Evolutionary conservation across 2,797 vertebrate genomes (phyloP), one percentile per base, ranked within the genome.

Genomic region (Schizopygopsis malacanthus): DNA sequence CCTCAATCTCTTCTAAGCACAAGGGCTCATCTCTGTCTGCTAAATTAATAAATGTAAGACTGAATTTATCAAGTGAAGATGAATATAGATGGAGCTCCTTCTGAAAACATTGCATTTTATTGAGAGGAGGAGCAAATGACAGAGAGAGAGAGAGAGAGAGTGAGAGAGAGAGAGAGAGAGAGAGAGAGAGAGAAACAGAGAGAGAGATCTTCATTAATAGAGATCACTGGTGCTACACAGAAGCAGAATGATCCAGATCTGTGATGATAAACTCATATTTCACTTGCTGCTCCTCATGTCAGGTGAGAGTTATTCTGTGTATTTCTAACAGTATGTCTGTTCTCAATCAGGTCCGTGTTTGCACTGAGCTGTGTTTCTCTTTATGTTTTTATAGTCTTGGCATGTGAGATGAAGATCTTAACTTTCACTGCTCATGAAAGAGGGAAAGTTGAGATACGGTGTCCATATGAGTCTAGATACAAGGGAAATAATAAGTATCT

Each of bases 401-500:
- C 11, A 4, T 43, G 11, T 45, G 70, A 59, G 47, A 16, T 0
- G 56, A 77, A 39, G n/a, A 75, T 81, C 52, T 37, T 12, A n/a
- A 70, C 61, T 25, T 84, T 81, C 16, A 85, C 39, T 79, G 92
- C 88, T 72, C 89, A 91, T 78, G 28, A 87, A 67, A 79, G 91
- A 5, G 13, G 12, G 41, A 12, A 83, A 2, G 86, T 71, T 1
- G 0, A 6, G 0, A 15, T 93, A 9, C 59, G 16, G 6, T 93
- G 93, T 28, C 1, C 63, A 4, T 93, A 92, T 67, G 0, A 0
- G 0, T 0, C 0, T 0, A 56, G 65, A 41, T 92, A 92, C 63
- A 69, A 92, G 37, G 4, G 8, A 1, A 25, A 90, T 77, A 47
- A 81, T 0, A 93, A 94, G 81, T 94, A 94, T 84, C 43, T 94